These are phyloP conservation scores for Lepidocyrtinus sp. DNA, from an alignment of 2,888 invertebrate genomes.

Conservation along the genomic window DNA sequence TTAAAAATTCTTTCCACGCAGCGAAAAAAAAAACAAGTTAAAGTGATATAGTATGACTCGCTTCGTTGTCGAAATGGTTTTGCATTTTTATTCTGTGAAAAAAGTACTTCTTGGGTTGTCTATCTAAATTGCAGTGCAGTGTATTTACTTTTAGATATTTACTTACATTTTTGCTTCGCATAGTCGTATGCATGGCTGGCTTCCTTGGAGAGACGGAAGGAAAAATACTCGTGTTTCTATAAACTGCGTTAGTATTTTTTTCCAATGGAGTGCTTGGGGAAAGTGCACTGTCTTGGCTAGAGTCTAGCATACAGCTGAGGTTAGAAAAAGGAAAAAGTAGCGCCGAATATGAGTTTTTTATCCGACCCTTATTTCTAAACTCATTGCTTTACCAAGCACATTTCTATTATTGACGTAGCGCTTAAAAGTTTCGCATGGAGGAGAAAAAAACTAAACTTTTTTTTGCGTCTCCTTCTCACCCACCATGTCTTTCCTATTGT, in stretches of 20 bases:
- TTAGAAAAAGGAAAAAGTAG: neutral
- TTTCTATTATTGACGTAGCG: neutral
- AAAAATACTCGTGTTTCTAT: neutral
- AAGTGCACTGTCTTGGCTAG: neutral
- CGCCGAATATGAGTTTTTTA: neutral
- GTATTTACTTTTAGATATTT: neutral
- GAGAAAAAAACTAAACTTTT: neutral
- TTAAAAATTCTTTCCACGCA: neutral
- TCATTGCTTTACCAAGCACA: neutral
- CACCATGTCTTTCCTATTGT: neutral
- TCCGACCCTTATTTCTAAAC: neutral
- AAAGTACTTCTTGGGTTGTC: neutral
- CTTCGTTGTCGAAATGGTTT: neutral
- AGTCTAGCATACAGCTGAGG: neutral
- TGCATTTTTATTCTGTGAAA: neutral
- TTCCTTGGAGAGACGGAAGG: neutral
- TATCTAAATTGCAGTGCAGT: neutral
- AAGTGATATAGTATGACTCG: too few relatives aligned
- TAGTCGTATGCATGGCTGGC: neutral
- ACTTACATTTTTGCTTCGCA: neutral
- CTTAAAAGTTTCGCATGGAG: neutral
- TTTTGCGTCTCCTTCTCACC: neutral
- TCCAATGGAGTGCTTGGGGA: neutral
- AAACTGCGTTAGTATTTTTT: neutral
- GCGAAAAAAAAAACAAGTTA: neutral